A percentile compares a stretch with the other conserved stretches of the same genome.
These are phyloP conservation scores for Parambassis ranga DNA, from an alignment of 2,797 vertebrate species.

Conservation along the genomic window DNA sequence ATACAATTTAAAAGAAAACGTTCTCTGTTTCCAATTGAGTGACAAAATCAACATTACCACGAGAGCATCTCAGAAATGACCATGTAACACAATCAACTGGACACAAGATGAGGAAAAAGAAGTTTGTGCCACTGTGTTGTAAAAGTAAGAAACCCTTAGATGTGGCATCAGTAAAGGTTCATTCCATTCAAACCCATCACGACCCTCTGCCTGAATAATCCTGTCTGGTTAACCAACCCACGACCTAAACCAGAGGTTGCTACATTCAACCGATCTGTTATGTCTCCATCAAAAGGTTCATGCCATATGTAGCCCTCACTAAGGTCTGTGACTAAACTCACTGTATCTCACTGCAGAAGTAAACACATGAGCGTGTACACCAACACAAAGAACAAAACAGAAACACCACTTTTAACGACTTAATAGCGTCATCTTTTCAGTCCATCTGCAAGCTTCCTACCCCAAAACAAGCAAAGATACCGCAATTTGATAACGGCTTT, in stretches of 20 bases:
- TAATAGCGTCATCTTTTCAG: constrained; percentile 7
- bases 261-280: neutral
- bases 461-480: constrained; percentile 17
- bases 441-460: constrained; percentile 5
- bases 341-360: constrained; percentile 45
- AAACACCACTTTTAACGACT: constrained; percentile 31
- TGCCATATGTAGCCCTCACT: constrained; percentile 20
- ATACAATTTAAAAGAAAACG: constrained; percentile 32
- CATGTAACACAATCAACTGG: constrained; percentile 29
- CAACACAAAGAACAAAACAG: constrained; percentile 59
- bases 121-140: constrained; percentile 20
- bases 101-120: constrained; percentile 21
- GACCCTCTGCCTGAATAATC: neutral
- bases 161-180: constrained; percentile 15
- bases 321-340: constrained; percentile 38
- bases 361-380: constrained; percentile 60
- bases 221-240: neutral
- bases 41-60: constrained; percentile 21
- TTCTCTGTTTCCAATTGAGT: constrained; percentile 16
- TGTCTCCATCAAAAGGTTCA: constrained; percentile 4
- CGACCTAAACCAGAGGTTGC: neutral
- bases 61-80: constrained; percentile 25
- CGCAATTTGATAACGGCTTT: constrained; percentile 4
- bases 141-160: constrained; percentile 16
- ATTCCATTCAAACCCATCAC: neutral